These are phyloP conservation scores for Formica exsecta DNA, from an alignment of 1,140 invertebrate genomes.

Conservation along the genomic window DNA sequence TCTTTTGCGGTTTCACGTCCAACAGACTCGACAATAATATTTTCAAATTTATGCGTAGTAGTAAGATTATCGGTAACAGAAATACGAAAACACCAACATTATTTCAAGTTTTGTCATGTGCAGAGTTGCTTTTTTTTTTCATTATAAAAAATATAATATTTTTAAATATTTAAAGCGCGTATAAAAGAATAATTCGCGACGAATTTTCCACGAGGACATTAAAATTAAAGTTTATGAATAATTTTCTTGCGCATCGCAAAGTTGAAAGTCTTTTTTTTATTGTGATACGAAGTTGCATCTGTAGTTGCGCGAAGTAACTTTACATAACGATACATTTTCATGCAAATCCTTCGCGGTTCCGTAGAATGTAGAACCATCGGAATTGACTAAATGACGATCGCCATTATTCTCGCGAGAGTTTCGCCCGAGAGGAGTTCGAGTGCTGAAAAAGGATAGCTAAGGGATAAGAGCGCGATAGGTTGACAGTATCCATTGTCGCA, in stretches of 20 bases:
- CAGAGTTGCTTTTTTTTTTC: neutral
- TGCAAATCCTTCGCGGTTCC: slow-evolving; percentile 67
- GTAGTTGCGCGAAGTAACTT: neutral
- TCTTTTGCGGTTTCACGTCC: too few relatives aligned
- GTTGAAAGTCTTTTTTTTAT: neutral
- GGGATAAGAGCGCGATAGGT: slow-evolving; percentile 29
- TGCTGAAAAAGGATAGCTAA: slow-evolving; percentile 25
- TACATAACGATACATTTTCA: slow-evolving; percentile 63
- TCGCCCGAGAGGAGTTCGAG: slow-evolving; percentile 23
- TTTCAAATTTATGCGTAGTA: too few relatives aligned
- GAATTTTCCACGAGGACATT: neutral
- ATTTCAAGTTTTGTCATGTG: neutral
- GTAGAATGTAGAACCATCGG: slow-evolving; percentile 57
- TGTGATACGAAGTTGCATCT: slow-evolving; percentile 1
- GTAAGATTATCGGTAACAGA: neutral
- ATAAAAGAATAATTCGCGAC: slow-evolving; percentile 25
- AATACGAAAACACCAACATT: too few relatives aligned
- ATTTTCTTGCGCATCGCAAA: slow-evolving; percentile 3
- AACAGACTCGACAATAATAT: too few relatives aligned
- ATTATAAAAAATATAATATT: neutral
- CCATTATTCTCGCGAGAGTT: slow-evolving; percentile 69
- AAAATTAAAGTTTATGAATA: slow-evolving; percentile 35
- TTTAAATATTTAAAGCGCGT: neutral
- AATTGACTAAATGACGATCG: slow-evolving; percentile 75
- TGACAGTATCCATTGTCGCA: neutral